Evolutionary conservation across 2,113 vertebrate species (phyloP).

Genomic region (Microtus oregoni): DNA sequence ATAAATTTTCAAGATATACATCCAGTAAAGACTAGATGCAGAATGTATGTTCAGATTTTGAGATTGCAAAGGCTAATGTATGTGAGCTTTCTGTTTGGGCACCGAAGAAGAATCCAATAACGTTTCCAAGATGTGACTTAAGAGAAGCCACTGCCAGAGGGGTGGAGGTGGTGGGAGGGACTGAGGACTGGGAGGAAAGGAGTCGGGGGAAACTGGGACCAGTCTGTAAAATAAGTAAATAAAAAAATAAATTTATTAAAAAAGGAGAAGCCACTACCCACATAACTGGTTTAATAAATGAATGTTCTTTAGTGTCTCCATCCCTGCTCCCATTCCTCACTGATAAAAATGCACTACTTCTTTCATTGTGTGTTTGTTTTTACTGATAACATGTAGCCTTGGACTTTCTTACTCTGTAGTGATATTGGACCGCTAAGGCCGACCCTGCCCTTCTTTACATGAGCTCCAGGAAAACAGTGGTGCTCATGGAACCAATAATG

Average conservation of each 20-base stretch:
- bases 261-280: neutral
- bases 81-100: neutral
- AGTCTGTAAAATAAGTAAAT: neutral
- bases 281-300: neutral
- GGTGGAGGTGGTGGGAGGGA: neutral
- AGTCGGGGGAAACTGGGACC: too few relatives aligned
- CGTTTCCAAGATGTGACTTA: neutral
- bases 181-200: too few relatives aligned
- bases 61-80: neutral
- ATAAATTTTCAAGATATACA: neutral
- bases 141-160: neutral
- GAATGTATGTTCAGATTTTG: neutral
- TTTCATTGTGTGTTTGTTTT: neutral
- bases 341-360: neutral
- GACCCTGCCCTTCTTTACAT: neutral
- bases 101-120: neutral
- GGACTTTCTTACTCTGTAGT: neutral
- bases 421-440: neutral
- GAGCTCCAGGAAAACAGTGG: neutral
- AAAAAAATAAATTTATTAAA: neutral
- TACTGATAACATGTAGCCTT: neutral
- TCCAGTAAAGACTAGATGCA: neutral
- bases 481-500: rapidly evolving
- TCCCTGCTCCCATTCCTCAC: too few relatives aligned
- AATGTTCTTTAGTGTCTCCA: neutral